These are phyloP conservation scores for Nothura maculosa DNA, from an alignment of 2,797 vertebrate genomes.

Conservation along the genomic window DNA sequence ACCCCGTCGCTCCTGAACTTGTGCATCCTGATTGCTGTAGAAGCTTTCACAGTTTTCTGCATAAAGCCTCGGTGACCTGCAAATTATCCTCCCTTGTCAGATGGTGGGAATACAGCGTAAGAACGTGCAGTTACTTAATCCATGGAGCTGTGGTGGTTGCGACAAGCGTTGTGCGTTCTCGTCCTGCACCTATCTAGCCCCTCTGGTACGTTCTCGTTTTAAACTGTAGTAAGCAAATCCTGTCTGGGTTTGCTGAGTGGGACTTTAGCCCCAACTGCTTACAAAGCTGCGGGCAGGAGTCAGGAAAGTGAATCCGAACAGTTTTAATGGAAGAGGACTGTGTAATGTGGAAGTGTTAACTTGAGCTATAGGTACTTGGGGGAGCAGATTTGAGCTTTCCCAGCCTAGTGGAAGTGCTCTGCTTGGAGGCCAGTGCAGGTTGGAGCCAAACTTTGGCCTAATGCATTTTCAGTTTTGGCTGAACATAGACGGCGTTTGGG, in stretches of 20 bases:
- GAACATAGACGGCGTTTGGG: not conserved
- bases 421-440: not conserved
- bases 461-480: not conserved
- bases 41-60: not conserved
- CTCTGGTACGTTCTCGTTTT: not conserved
- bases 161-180: fast-evolving
- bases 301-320: not conserved
- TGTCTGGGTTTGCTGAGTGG: not conserved
- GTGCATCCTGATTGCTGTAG: not conserved
- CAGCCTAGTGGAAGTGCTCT: not conserved
- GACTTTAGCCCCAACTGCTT: not conserved
- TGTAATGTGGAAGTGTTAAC: fast-evolving
- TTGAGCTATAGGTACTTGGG: fast-evolving
- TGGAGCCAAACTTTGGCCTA: not conserved
- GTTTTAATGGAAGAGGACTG: not conserved
- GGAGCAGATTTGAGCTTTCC: not conserved
- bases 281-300: not conserved
- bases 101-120: not conserved
- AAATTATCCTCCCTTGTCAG: not conserved
- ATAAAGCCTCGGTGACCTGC: not conserved
- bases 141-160: not conserved
- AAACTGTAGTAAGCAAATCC: not conserved
- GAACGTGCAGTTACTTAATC: not conserved
- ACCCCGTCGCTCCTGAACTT: not conserved
- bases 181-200: not conserved